Base-by-base conservation (phyloP, 2,113 vertebrate genomes). In the Cynopterus brachyotis region DNA sequence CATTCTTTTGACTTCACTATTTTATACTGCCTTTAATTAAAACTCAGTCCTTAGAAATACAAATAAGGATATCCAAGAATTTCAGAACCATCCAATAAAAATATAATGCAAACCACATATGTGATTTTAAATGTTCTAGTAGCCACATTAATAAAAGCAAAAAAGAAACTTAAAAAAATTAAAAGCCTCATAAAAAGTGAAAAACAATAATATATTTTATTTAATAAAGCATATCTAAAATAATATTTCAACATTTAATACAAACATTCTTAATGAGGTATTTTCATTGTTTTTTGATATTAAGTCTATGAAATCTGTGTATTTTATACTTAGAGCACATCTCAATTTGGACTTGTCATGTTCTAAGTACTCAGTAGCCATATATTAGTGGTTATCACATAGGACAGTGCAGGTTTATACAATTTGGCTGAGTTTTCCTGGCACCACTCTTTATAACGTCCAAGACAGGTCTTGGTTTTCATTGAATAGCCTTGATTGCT, bases 111-210 rank as follows among this genome's bases (percentile, higher is more conserved):
- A 55, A 4, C 24, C 20, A 55, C 13, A 42, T 59, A 47, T 66
- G 9, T 91, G 67, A 81, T 70, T 89, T 86, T 85, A 80, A 67
- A 86, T 86, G 95, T 83, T 76, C 32, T 60, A 53, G 17, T 82
- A 55, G n/a, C 12, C 53, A 82, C 9, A 24, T 72, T 95, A 26
- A 42, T 50, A 96, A 78, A 57, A 50, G 50, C 45, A 9, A 76
- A 87, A 94, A 85, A 72, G 4, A 72, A 83, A 57, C 50, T 47
- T 47, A 50, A 75, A 78, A 80, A 86, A 67, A 42, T 60, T 47
- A 70, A 83, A 83, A 84, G 30, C 10, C 20, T 55, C 5, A 66
- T 78, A 59, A 92, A 79, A 88, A 69, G 24, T 62, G 8, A 93
- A 95, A 95, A 85, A 9, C 17, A 19, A 53, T 67, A 37, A 40